A percentile compares a stretch with the other conserved stretches of the same genome.
These are phyloP conservation scores for Formica aserva DNA, from an alignment of 2,888 invertebrate species.

Conservation along the genomic window DNA sequence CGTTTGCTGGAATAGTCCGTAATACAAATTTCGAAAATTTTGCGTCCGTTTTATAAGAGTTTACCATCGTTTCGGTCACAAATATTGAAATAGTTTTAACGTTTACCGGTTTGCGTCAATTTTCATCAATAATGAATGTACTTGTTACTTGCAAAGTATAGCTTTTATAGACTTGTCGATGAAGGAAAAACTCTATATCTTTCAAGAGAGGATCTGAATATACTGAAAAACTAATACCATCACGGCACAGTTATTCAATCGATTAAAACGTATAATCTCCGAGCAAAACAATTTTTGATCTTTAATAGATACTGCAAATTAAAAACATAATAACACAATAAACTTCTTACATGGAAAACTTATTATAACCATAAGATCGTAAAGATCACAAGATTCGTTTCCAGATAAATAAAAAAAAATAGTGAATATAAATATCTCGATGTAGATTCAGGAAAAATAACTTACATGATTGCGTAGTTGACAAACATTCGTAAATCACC, in stretches of 20 bases:
- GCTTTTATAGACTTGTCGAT: neutral
- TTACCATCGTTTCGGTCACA: neutral
- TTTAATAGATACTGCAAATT: neutral
- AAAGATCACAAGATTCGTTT: neutral
- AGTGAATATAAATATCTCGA: neutral
- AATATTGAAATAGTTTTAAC: neutral
- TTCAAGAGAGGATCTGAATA: too few relatives aligned
- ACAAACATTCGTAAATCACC: slow-evolving; percentile 71
- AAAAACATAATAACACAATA: neutral
- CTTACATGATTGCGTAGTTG: slow-evolving; percentile 36
- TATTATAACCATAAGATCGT: neutral
- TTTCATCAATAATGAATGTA: neutral
- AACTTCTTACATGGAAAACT: neutral
- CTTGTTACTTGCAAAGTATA: neutral
- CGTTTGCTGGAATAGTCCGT: too few relatives aligned
- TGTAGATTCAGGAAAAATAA: neutral
- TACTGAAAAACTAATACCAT: too few relatives aligned
- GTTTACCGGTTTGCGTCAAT: neutral
- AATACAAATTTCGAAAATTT: neutral
- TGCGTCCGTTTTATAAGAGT: neutral
- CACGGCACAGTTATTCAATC: too few relatives aligned
- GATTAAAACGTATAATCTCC: neutral
- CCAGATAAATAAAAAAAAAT: neutral
- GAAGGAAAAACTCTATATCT: neutral
- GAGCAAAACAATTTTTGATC: neutral